Percentiles rank a stretch among this genome's conserved stretches.
phyloP scores from a whole-genome alignment of 1,140 invertebrate species.

The Monomorium pharaonis region DNA sequence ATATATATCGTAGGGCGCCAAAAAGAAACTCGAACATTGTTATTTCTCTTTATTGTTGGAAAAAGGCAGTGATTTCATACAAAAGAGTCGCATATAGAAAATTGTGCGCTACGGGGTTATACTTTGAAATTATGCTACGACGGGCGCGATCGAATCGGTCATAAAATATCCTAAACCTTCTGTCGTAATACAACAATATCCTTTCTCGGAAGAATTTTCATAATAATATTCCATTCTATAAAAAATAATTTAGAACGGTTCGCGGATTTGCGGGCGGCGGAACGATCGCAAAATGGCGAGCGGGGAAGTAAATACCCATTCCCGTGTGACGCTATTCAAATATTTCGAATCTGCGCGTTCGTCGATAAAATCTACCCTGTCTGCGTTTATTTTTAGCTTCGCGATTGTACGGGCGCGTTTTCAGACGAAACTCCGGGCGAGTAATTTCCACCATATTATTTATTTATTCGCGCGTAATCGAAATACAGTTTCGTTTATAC shows the following conservation, averaged over 20 bases:
- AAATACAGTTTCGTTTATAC: not conserved
- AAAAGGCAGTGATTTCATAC: slow-evolving; percentile 69
- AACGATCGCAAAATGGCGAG: not conserved
- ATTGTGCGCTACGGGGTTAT: slow-evolving; percentile 42
- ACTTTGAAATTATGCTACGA: slow-evolving; percentile 56
- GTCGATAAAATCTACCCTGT: not conserved
- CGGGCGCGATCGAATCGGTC: slow-evolving; percentile 25
- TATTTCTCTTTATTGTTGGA: slow-evolving; percentile 62
- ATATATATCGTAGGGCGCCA: not conserved
- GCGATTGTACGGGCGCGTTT: not conserved
- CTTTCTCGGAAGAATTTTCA: not conserved
- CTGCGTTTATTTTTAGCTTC: not conserved
- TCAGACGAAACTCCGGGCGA: not conserved
- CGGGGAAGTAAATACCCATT: not conserved
- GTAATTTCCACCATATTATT: too few species aligned
- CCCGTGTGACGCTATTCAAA: not conserved
- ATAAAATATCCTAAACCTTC: slow-evolving; percentile 13
- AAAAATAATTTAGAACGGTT: too few species aligned
- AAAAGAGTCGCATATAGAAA: slow-evolving; percentile 57
- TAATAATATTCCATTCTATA: too few species aligned
- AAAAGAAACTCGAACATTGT: slow-evolving; percentile 22
- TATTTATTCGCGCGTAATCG: not conserved
- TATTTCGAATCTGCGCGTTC: not conserved
- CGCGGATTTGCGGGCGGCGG: not conserved
- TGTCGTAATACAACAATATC: not conserved